phyloP scores from a whole-genome alignment of 2,888 invertebrate genomes.

The Cybosia mesomella region DNA sequence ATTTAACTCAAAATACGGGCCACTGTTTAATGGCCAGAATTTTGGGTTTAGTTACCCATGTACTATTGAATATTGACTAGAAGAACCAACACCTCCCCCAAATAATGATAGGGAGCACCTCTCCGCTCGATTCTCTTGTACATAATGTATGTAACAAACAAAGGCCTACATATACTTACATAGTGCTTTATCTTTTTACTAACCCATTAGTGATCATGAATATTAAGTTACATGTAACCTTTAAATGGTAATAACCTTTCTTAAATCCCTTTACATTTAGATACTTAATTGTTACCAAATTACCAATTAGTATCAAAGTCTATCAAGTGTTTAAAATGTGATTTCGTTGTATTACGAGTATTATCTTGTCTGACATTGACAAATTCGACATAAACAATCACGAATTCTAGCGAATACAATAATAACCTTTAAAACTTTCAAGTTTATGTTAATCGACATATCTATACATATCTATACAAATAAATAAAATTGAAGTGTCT shows the following conservation, averaged over 20 bases:
- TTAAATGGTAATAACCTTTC: neutral
- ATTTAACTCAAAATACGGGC: too few relatives aligned
- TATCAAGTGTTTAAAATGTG: neutral
- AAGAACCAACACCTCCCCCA: too few relatives aligned
- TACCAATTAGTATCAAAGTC: neutral
- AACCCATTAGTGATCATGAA: slow-evolving; percentile 6
- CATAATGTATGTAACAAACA: neutral
- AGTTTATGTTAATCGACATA: neutral
- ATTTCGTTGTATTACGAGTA: neutral
- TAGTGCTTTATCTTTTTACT: neutral
- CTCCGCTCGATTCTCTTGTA: neutral
- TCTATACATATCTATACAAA: too few relatives aligned
- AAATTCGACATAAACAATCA: neutral
- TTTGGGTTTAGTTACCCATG: too few relatives aligned
- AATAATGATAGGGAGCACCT: neutral
- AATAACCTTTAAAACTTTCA: neutral
- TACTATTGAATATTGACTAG: too few relatives aligned
- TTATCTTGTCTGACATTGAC: neutral
- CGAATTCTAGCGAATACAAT: neutral
- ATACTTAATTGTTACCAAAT: neutral
- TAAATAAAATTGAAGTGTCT: too few relatives aligned
- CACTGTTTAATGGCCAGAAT: too few relatives aligned
- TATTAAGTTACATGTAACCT: neutral
- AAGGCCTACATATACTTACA: neutral
- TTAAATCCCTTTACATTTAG: neutral